Conservation (phyloP, 2,113 vertebrate genomes). For the Neopipo cinnamomea region DNA sequence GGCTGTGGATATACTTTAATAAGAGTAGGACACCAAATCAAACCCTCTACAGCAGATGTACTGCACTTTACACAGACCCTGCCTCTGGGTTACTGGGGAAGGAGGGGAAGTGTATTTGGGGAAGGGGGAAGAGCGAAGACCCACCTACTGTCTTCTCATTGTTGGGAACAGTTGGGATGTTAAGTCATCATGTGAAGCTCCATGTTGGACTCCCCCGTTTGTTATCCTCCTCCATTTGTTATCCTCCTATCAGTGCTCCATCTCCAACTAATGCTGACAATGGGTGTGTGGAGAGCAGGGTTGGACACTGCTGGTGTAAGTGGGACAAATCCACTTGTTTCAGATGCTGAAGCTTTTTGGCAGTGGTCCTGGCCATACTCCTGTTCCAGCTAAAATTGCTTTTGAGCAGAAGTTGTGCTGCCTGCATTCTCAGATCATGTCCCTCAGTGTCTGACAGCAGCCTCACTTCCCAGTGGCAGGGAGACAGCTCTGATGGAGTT, state of each 20-base stretch:
- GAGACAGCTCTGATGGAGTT: fast-evolving
- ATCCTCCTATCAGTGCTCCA: background rate
- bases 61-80: background rate
- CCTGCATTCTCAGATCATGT: background rate
- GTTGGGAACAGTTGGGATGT: background rate
- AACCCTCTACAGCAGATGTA: background rate
- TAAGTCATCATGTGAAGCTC: background rate
- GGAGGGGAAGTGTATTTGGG: background rate
- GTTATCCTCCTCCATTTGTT: too few species aligned
- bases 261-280: fast-evolving
- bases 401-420: background rate
- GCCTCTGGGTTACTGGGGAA: background rate
- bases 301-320: background rate
- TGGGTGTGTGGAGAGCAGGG: background rate
- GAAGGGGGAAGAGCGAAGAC: background rate
- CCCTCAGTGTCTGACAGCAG: background rate
- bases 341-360: background rate
- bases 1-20: background rate
- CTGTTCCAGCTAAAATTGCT: background rate
- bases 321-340: background rate
- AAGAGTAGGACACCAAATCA: background rate
- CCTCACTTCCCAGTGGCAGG: fast-evolving
- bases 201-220: background rate
- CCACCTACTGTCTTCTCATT: background rate
- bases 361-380: background rate